Base-by-base conservation (phyloP, 2,113 vertebrate species). In the Thymallus thymallus region DNA sequence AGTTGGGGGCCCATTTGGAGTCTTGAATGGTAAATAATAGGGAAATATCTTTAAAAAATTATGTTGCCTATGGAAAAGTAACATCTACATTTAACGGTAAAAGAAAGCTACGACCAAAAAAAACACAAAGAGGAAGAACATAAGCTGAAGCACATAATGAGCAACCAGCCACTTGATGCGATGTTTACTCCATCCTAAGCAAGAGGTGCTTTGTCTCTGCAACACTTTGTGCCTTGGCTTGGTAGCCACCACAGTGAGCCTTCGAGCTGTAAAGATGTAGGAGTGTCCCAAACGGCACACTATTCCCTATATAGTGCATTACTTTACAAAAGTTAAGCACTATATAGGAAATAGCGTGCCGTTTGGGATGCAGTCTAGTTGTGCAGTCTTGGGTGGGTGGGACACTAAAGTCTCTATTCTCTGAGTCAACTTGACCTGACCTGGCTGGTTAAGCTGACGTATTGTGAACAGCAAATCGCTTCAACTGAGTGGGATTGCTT, bases 341-440 rank as follows among this genome's bases (percentile, higher is more conserved):
- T 51, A 18, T 18, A 18, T 51, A 51, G 48, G 48, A 51, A 51
- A 51, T 18, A 18, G 48, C 14, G 14, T 18, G 12, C 16, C 48
- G 18, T 5, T 51, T 51, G 48, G 16, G 48, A 51, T 2, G 16
- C 4, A 51, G 5, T 0, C 14, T 51, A 51, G 48, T 60, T 60
- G n/a, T 60, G 56, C 56, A 60, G 56, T 60, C 56, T 60, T 60
- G 56, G 83, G 85, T 90, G 90, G 90, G 85, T 90, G 88, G 90
- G 88, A 92, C 89, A 90, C 91, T 91, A 91, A 91, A 92, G 91
- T 91, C 92, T 78, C 88, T 76, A 91, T 93, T 93, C 92, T 93
- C 86, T 90, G 88, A 91, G 87, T 92, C 91, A 93, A 93, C 91
- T 93, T 93, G 92, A 93, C 92, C 92, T 91, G 92, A 93, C 92